Base-by-base conservation (phyloP, 2,888 invertebrate species). In the Diarsia mendica region DNA sequence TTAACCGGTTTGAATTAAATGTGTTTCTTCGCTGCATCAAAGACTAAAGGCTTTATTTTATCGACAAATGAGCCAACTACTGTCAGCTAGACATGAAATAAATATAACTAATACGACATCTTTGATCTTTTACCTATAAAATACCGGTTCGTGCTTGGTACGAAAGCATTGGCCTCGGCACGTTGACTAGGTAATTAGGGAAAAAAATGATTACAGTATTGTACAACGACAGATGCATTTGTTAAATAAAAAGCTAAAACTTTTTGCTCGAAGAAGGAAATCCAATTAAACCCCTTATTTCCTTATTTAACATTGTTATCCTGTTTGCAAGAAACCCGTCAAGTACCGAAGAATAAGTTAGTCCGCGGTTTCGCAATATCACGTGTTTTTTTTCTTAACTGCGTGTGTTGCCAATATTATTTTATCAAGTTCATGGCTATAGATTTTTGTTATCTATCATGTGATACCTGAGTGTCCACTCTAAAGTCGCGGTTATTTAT, bases 351-450 rank as follows among this genome's bases (percentile, higher is more conserved):
- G n/a, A 79, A 61, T 10, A 79, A 28, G 18, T 44, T 33, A 67
- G 81, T 79, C 78, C 77, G 70, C 44, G 48, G 75, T 70, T 74
- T 55, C 70, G 60, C 48, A 51, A 58, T 68, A 73, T 61, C 48
- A 28, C 66, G 39, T 72, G 13, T 48, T 71, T 68, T 73, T 53
- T 53, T 33, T 39, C 6, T 63, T 39, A 28, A 4, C 15, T 20
- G n/a, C 15, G 61, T 53, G 18, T 10, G 3, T 60, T 39, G 39
- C n/a, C 61, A 79, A 75, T 68, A 67, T 61, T 72, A 20, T 73
- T 74, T 87, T 85, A 84, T 85, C 87, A 90, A 87, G 88, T 90
- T 89, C 85, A 89, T 68, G 88, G 88, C 68, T 83, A 73, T 58
- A 68, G 53, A 75, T 76, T 80, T 80, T 65, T 67, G 58, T 79